A percentile compares a stretch with the other conserved stretches of the same genome.
phyloP scores from a whole-genome alignment of 2,113 vertebrate genomes.

The Eonycteris spelaea region DNA sequence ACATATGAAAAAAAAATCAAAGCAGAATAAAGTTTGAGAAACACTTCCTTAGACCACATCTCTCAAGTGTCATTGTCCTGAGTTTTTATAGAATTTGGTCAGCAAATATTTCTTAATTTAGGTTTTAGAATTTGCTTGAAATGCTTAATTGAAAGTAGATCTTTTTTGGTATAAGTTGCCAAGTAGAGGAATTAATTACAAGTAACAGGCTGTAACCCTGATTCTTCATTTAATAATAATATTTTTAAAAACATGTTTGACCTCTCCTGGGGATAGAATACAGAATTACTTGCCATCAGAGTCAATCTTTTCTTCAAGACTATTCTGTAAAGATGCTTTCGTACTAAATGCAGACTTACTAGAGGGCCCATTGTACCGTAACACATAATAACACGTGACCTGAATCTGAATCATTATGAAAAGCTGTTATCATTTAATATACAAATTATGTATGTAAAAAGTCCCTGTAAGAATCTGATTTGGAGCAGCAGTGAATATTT shows the following conservation, averaged over 20 bases:
- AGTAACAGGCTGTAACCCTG: background rate
- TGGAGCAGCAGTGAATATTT: background rate
- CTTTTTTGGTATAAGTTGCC: background rate
- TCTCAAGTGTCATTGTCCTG: background rate
- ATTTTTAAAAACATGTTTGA: background rate
- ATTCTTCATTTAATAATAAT: background rate
- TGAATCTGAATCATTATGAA: background rate
- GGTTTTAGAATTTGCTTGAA: background rate
- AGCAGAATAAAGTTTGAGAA: background rate
- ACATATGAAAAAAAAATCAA: background rate
- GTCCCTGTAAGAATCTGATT: background rate
- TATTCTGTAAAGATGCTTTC: background rate
- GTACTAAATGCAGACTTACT: background rate
- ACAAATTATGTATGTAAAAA: background rate
- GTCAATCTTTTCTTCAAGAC: background rate
- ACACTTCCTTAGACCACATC: background rate
- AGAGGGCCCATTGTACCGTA: background rate
- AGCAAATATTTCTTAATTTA: background rate
- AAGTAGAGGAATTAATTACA: background rate
- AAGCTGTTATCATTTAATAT: background rate
- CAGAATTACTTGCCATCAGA: background rate
- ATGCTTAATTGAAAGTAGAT: background rate
- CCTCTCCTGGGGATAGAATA: background rate
- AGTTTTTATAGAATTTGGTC: background rate
- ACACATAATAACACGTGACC: background rate